Evolutionary conservation across 1,140 invertebrate genomes (phyloP).

Genomic region (Lasaia peninsularis): DNA sequence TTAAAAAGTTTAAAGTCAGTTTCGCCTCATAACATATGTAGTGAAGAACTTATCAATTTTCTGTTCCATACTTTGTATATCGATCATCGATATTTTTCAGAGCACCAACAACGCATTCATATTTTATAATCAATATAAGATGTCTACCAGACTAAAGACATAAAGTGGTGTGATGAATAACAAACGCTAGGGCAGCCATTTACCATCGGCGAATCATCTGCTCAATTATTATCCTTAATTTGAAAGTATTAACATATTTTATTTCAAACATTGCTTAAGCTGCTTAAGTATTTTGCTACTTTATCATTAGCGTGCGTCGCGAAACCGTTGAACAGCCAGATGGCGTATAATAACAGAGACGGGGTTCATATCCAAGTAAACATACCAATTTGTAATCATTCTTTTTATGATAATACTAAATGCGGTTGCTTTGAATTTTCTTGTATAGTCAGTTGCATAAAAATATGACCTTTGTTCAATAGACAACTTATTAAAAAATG

Average conservation of each 20-base stretch:
- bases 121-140: no score
- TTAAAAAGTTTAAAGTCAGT: no score
- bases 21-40: no score
- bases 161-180: neutral
- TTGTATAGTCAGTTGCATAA: neutral
- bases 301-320: constrained; percentile 30
- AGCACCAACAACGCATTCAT: no score
- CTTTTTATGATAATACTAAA: constrained; percentile 35
- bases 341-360: constrained; percentile 33
- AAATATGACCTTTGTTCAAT: no score
- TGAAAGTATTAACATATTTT: constrained; percentile 8
- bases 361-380: constrained; percentile 28
- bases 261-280: constrained; percentile 14
- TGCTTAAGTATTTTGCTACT: constrained; percentile 28
- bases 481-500: neutral
- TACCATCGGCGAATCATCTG: constrained; percentile 2
- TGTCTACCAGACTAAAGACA: no score
- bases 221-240: constrained; percentile 7
- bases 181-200: neutral
- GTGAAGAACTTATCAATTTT: no score
- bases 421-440: constrained; percentile 23
- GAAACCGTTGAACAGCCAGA: constrained; percentile 32
- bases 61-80: no score
- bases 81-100: no score
- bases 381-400: constrained; percentile 39